Evolutionary conservation across 2,797 vertebrate species (phyloP).

Genomic region (Ispidina lecontei): DNA sequence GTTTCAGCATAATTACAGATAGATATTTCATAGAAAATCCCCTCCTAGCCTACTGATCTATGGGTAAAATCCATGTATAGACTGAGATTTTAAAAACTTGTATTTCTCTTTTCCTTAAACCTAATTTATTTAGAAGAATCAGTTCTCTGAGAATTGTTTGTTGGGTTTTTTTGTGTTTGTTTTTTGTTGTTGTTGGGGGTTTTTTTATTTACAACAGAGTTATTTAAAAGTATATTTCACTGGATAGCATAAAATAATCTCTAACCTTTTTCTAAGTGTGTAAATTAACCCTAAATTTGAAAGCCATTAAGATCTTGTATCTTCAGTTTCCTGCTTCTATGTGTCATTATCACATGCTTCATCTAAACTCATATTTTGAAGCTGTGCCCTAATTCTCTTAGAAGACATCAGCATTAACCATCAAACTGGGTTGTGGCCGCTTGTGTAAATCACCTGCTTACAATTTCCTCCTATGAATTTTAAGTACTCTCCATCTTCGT

Average conservation of each 20-base stretch:
- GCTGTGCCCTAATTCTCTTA: background rate
- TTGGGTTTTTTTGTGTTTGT: background rate
- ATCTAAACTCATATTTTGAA: background rate
- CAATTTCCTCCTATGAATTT: rapidly evolving
- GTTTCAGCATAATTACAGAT: background rate
- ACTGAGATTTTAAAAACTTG: background rate
- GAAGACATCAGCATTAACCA: background rate
- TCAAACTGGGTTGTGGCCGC: background rate
- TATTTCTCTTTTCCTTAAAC: background rate
- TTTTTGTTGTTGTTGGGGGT: too few relatives aligned
- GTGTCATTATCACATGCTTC: background rate
- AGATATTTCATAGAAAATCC: background rate
- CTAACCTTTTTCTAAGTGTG: background rate
- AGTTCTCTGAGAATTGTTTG: background rate
- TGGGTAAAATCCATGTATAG: background rate
- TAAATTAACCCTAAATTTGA: background rate
- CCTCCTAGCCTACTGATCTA: background rate
- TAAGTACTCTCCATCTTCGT: background rate
- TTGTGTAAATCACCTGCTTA: background rate
- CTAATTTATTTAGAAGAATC: background rate
- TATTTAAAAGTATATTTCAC: background rate
- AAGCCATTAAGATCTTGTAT: background rate
- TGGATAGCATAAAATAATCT: background rate
- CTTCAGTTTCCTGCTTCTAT: background rate
- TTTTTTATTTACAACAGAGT: too few relatives aligned